phyloP scores from a whole-genome alignment of 2,888 invertebrate species.

The Tetrapedia diversipes region DNA sequence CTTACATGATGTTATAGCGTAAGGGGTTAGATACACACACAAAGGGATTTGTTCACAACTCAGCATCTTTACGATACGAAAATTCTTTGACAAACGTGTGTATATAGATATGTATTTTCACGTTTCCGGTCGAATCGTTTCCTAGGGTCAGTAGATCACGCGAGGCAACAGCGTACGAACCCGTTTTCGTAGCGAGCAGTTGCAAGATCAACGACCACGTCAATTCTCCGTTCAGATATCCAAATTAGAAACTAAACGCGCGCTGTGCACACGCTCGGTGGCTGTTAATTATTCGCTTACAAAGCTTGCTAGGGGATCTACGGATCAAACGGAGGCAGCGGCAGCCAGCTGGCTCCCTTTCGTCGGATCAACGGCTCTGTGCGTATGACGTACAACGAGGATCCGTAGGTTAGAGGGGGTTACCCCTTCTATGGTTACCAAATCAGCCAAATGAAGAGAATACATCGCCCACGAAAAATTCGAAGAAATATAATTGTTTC shows the following conservation, averaged over 20 bases:
- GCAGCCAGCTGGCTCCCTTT: slow-evolving; percentile 10
- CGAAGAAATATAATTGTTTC: too few species aligned
- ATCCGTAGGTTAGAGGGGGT: background rate
- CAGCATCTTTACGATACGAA: too few species aligned
- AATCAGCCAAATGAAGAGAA: slow-evolving; percentile 18
- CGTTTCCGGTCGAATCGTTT: too few species aligned
- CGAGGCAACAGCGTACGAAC: background rate
- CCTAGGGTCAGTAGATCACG: too few species aligned
- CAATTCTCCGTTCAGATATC: slow-evolving; percentile 43
- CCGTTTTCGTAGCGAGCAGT: slow-evolving; percentile 18
- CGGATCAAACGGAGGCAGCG: slow-evolving; percentile 28
- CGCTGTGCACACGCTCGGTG: slow-evolving; percentile 39
- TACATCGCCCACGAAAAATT: too few species aligned
- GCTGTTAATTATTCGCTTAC: slow-evolving; percentile 57
- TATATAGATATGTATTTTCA: too few species aligned
- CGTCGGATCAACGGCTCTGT: slow-evolving; percentile 39
- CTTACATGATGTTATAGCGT: too few species aligned
- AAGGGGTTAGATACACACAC: too few species aligned
- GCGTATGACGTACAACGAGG: slow-evolving; percentile 30
- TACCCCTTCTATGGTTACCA: too few species aligned
- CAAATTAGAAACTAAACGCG: slow-evolving; percentile 53
- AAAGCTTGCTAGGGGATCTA: slow-evolving; percentile 41
- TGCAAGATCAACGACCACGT: slow-evolving; percentile 44
- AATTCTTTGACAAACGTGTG: too few species aligned
- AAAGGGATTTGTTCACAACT: too few species aligned